Conservation (phyloP, 2,888 invertebrate species). For the Anthophora plumipes region DNA sequence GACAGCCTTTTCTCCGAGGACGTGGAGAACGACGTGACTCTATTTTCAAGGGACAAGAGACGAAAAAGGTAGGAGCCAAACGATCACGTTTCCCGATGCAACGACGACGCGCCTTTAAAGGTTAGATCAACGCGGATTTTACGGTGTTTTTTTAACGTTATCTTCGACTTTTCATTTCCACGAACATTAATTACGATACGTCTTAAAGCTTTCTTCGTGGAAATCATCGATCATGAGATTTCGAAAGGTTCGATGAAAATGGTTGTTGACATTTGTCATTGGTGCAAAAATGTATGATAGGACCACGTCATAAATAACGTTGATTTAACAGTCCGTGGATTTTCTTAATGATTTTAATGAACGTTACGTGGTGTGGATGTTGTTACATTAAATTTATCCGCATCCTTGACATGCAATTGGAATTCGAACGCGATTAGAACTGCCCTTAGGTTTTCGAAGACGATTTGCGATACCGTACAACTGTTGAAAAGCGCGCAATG, state of each 20-base stretch:
- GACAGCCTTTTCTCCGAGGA: slow-evolving; percentile 81
- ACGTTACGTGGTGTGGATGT: not conserved
- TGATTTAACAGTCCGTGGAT: not conserved
- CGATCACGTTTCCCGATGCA: slow-evolving; percentile 61
- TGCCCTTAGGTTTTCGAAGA: slow-evolving; percentile 1
- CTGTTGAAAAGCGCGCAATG: slow-evolving; percentile 12
- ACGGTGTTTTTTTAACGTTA: slow-evolving; percentile 19
- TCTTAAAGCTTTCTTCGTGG: slow-evolving; percentile 15
- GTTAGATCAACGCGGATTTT: slow-evolving; percentile 50
- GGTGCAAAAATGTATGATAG: not conserved
- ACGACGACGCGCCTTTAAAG: slow-evolving; percentile 66
- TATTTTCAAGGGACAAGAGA: slow-evolving; percentile 76
- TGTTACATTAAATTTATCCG: slow-evolving; percentile 12
- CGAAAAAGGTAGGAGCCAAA: slow-evolving; percentile 78
- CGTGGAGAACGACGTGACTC: slow-evolving; percentile 80
- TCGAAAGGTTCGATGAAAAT: not conserved
- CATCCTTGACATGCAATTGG: slow-evolving; percentile 25
- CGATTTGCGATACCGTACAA: slow-evolving; percentile 35
- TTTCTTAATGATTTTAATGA: not conserved
- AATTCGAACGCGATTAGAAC: slow-evolving; percentile 30
- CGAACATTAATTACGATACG: not conserved
- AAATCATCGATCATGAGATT: slow-evolving; percentile 9
- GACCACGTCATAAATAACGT: not conserved
- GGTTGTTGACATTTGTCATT: slow-evolving; percentile 48
- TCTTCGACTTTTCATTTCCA: slow-evolving; percentile 37